Percentiles rank a stretch among this genome's conserved stretches.
Conservation (phyloP, 1,140 invertebrate genomes). For the Belonocnema kinseyi region DNA sequence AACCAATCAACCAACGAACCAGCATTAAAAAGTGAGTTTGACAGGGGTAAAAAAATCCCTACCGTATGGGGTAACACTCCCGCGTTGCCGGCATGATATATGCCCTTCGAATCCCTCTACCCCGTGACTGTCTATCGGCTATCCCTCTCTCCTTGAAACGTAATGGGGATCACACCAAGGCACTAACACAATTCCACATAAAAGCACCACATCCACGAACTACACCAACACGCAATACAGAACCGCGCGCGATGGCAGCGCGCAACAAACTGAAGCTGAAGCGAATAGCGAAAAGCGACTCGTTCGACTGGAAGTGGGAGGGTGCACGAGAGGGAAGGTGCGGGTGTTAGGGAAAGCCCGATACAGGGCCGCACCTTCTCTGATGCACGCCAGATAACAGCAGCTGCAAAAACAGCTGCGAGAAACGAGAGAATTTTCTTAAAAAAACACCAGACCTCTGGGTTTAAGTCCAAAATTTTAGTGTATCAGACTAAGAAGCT, state of each 20-base stretch:
- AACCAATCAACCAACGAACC: too few relatives aligned
- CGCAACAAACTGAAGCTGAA: constrained; percentile 64
- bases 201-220: constrained; percentile 43
- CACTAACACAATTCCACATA: constrained; percentile 42
- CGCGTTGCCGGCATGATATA: constrained; percentile 67
- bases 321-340: constrained; percentile 32
- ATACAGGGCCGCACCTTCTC: constrained; percentile 42
- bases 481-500: too few relatives aligned
- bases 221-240: constrained; percentile 37
- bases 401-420: constrained; percentile 23
- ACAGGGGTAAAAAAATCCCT: constrained; percentile 51
- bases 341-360: constrained; percentile 33
- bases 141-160: constrained; percentile 35
- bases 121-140: constrained; percentile 24
- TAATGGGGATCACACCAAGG: constrained; percentile 28
- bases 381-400: not conserved
- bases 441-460: not conserved
- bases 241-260: constrained; percentile 55
- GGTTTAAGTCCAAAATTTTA: not conserved
- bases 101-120: constrained; percentile 51
- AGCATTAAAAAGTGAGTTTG: not conserved
- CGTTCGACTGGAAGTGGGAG: constrained; percentile 42
- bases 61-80: constrained; percentile 73
- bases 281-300: constrained; percentile 50
- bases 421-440: not conserved